Conservation (phyloP, 2,888 invertebrate species). For the Labia minor region DNA sequence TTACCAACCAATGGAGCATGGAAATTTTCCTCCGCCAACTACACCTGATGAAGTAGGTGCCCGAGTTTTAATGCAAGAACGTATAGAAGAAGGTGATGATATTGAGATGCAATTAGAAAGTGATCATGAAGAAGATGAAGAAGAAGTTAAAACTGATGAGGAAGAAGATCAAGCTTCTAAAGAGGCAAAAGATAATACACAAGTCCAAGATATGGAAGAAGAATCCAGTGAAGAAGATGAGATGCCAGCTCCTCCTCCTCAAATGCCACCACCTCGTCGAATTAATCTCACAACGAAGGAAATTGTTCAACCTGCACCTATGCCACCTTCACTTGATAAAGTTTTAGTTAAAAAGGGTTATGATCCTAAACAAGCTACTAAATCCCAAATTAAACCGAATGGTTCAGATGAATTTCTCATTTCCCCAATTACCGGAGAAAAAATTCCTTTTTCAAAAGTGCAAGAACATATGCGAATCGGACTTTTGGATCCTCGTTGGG, state of each 20-base stretch:
- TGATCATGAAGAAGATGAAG: slow-evolving; percentile 56
- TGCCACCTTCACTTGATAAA: slow-evolving; percentile 82
- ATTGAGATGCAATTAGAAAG: slow-evolving; percentile 87
- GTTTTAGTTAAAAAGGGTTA: slow-evolving; percentile 92
- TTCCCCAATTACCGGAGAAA: slow-evolving; percentile 96
- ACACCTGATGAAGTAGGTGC: slow-evolving; percentile 96
- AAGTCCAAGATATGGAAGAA: slow-evolving; percentile 86
- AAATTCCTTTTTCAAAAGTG: slow-evolving; percentile 92
- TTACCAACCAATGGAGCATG: slow-evolving; percentile 91
- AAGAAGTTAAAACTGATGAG: slow-evolving; percentile 34
- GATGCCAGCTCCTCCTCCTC: slow-evolving; percentile 30
- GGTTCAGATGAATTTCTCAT: slow-evolving; percentile 79
- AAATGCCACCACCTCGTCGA: slow-evolving; percentile 27
- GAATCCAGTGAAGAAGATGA: slow-evolving; percentile 64
- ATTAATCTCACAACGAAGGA: slow-evolving; percentile 28
- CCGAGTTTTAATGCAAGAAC: slow-evolving; percentile 76
- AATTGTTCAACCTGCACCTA: slow-evolving; percentile 49
- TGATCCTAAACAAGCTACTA: slow-evolving; percentile 74
- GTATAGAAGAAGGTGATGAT: slow-evolving; percentile 68
- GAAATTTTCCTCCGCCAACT: slow-evolving; percentile 93
- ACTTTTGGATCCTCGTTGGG: slow-evolving; percentile 91
- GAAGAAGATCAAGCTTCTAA: slow-evolving; percentile 32
- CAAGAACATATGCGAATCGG: slow-evolving; percentile 98
- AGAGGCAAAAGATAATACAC: slow-evolving; percentile 41
- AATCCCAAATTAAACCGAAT: slow-evolving; percentile 15